These are phyloP conservation scores for Megalopta genalis DNA, from an alignment of 1,140 invertebrate genomes.

Conservation along the genomic window DNA sequence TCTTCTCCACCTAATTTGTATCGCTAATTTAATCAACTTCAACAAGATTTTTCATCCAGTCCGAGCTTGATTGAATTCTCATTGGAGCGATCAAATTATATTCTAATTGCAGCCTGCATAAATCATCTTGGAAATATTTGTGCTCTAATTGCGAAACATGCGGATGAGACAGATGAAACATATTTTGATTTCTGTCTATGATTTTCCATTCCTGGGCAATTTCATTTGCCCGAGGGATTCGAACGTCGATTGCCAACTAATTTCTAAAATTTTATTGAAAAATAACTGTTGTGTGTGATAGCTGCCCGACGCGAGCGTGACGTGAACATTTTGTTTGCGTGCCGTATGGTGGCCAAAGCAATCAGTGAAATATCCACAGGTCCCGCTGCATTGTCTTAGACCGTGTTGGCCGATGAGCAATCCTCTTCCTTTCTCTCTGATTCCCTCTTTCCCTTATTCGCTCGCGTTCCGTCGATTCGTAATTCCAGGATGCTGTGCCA, in stretches of 20 bases:
- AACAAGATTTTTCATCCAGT: no score
- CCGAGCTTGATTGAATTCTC: no score
- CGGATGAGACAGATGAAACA: no score
- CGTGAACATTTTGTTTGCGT: not conserved
- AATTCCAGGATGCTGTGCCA: conserved; percentile 56
- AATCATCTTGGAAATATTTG: not conserved
- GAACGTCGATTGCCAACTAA: not conserved
- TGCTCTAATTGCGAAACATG: no score
- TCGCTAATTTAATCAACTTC: no score
- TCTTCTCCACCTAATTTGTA: no score
- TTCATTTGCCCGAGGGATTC: not conserved
- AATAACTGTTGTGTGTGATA: not conserved
- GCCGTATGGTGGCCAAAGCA: not conserved
- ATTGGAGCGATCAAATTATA: no score
- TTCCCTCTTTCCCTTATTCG: conserved; percentile 7
- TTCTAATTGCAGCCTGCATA: not conserved
- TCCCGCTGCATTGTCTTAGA: conserved; percentile 18
- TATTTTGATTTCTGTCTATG: no score
- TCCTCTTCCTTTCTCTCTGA: not conserved
- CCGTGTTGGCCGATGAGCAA: conserved; percentile 3
- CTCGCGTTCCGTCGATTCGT: conserved; percentile 50
- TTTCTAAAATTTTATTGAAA: not conserved
- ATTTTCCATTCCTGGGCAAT: not conserved
- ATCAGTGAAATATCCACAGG: not conserved
- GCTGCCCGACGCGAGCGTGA: not conserved